Percentiles rank a stretch among this genome's conserved stretches.
Conservation (phyloP, 2,113 vertebrate genomes). For the Petaurus breviceps region DNA sequence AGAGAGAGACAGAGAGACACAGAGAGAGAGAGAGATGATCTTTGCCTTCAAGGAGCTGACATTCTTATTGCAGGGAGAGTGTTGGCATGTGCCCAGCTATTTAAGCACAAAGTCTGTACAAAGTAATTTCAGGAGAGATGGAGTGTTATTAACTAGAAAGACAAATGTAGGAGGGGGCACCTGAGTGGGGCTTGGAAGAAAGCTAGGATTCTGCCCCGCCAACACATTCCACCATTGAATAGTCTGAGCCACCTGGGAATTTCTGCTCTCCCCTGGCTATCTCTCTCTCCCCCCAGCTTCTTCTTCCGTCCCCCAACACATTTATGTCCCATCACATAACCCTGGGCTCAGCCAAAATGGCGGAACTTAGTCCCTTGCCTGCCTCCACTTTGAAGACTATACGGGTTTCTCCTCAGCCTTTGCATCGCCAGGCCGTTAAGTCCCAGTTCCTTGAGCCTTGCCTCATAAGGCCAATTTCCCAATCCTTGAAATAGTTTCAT, state of each 20-base stretch:
- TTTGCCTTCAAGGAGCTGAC: background rate
- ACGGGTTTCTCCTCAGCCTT: background rate
- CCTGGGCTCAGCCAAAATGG: background rate
- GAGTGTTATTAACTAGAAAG: background rate
- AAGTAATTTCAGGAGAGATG: background rate
- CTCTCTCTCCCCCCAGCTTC: background rate
- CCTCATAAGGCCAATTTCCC: background rate
- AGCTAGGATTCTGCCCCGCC: background rate
- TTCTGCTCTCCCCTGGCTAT: background rate
- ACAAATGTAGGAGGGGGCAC: background rate
- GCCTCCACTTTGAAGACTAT: background rate
- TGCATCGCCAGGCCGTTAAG: background rate
- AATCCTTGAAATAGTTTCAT: background rate
- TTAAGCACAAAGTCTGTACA: background rate
- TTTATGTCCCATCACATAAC: background rate
- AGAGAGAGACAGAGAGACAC: too few relatives aligned
- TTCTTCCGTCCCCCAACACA: background rate
- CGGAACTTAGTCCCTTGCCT: background rate
- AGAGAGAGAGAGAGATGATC: too few relatives aligned
- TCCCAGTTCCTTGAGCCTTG: background rate
- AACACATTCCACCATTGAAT: background rate
- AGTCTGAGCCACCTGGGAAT: background rate
- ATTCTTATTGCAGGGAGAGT: background rate
- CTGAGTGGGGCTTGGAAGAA: background rate
- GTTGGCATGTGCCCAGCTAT: background rate